Base-by-base conservation (phyloP, 2,797 vertebrate genomes). In the Apodemus agrarius region DNA sequence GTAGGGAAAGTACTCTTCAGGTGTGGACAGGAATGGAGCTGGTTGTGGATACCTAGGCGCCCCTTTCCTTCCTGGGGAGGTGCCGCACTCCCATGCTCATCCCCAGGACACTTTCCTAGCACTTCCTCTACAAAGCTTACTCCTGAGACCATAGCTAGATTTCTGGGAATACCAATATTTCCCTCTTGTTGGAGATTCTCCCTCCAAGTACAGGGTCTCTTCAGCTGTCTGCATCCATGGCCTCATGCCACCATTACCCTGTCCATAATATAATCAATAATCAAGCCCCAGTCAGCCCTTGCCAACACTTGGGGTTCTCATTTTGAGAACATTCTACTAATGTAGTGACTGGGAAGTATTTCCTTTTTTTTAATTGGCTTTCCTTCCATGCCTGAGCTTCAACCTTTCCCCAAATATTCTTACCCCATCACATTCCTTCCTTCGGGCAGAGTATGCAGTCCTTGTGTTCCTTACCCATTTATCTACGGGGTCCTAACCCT, bases 401-500 rank as follows among this genome's bases (percentile, higher is more conserved):
- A 83, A 85, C 52, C 75, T 87, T 76, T 54, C 94, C 81, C 93
- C 26, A 90, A 37, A n/a, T 11, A 57, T 24, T 86, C 72, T 31
- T n/a, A 67, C 79, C n/a, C 67, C n/a, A 31, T 57, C 8, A 17
- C 57, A 52, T 85, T 78, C 94, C 93, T 94, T 83, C 76, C 80
- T 93, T 54, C 46, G 8, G 22, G 80, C 83, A 17, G 86, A 76
- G 86, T 81, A 0, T 26, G 83, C 87, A 8, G 76, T 88, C 57
- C 95, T 80, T 87, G 65, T 89, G 74, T 46, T 86, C 75, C 46
- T 94, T 37, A 83, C 52, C 74, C 74, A 76, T 72, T 94, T 95
- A 90, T 91, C 90, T 91, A 11, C 63, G 2, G 0, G 93, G 90
- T 92, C 94, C 93, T 94, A 96, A 92, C 84, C 93, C 96, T 88